Evolutionary conservation across 2,888 invertebrate species (phyloP).

Genomic region (Synanthedon formicaeformis): DNA sequence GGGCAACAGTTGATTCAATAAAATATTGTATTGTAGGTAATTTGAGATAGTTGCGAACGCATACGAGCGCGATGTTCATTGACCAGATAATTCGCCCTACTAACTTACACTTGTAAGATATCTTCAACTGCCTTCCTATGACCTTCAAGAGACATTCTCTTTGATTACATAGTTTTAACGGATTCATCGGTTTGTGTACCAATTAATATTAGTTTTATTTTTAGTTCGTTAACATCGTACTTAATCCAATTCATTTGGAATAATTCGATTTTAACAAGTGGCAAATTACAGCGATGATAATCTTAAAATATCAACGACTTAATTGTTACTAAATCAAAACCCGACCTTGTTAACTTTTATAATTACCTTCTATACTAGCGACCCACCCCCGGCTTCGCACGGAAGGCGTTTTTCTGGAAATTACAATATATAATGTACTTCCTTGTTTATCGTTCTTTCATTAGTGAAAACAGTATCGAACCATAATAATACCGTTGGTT

Average conservation of each 20-base stretch:
- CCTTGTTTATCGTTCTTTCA: too few relatives aligned
- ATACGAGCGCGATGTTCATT: neutral
- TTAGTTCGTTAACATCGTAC: neutral
- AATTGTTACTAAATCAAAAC: too few relatives aligned
- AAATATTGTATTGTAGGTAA: neutral
- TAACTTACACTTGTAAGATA: neutral
- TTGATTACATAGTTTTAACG: too few relatives aligned
- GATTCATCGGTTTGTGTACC: too few relatives aligned
- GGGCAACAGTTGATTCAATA: conserved; percentile 24
- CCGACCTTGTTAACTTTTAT: too few relatives aligned
- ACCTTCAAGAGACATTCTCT: neutral
- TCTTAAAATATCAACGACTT: too few relatives aligned
- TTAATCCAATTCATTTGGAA: neutral
- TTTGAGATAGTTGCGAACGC: neutral
- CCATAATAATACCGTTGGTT: too few relatives aligned
- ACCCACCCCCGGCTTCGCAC: too few relatives aligned
- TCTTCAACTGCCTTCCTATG: neutral
- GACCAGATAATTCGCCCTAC: neutral
- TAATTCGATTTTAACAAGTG: neutral
- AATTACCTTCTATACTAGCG: too few relatives aligned
- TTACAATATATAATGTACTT: too few relatives aligned
- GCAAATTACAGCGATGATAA: neutral
- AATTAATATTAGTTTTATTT: neutral
- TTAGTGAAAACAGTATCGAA: too few relatives aligned
- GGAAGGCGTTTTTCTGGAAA: too few relatives aligned